Conservation (phyloP, 2,113 vertebrate genomes). For the Sialia sialis region DNA sequence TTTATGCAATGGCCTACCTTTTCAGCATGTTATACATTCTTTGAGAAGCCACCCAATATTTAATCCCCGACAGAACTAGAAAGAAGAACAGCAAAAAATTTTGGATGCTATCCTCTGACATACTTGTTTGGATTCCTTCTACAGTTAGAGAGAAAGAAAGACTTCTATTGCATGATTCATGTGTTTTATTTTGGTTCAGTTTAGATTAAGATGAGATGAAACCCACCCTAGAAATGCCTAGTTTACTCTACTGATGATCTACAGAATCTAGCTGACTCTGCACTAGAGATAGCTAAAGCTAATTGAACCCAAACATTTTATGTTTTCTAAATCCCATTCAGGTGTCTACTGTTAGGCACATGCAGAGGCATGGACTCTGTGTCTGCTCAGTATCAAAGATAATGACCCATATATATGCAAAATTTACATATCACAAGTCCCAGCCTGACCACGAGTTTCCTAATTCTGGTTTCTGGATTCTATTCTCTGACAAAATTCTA, state of each 20-base stretch:
- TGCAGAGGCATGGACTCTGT: background rate
- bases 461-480: background rate
- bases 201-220: background rate
- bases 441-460: background rate
- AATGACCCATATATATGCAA: background rate
- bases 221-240: background rate
- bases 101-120: background rate
- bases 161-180: background rate
- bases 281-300: background rate
- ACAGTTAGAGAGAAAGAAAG: background rate
- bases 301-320: background rate
- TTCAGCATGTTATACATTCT: background rate
- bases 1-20: background rate
- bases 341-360: background rate
- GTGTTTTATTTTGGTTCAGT: background rate
- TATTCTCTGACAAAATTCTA: background rate
- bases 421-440: background rate
- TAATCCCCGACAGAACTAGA: background rate
- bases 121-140: background rate
- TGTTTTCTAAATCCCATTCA: background rate
- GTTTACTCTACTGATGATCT: background rate
- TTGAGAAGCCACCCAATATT: background rate
- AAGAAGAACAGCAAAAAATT: background rate
- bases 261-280: background rate
- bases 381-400: background rate